Conservation (phyloP, 1,140 invertebrate species). For the Neodiprion pinetum region DNA sequence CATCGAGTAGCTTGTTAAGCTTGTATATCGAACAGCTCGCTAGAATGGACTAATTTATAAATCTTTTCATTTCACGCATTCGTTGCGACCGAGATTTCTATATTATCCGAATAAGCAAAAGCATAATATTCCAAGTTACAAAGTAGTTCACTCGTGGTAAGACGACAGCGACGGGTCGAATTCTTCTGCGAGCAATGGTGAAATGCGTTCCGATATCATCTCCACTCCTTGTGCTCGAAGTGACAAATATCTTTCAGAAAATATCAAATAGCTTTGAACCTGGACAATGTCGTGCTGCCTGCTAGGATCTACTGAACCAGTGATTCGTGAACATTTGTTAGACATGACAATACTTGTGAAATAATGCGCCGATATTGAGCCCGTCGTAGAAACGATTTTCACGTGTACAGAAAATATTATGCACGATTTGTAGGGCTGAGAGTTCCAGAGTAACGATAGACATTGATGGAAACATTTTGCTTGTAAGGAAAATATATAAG, state of each 20-base stretch:
- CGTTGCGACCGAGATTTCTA: no score
- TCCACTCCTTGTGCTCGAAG: background rate
- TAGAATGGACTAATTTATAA: no score
- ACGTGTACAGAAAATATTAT: background rate
- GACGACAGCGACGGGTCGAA: background rate
- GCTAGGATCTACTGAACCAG: background rate
- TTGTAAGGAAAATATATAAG: no score
- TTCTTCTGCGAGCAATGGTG: background rate
- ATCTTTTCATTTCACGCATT: no score
- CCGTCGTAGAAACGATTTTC: background rate
- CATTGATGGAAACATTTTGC: background rate
- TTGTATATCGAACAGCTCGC: no score
- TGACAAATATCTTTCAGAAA: background rate
- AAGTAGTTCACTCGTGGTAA: no score
- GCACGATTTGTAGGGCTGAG: background rate
- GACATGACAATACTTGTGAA: background rate
- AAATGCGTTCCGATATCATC: background rate
- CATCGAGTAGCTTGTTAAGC: no score
- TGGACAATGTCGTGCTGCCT: background rate
- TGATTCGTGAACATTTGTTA: constrained; percentile 1
- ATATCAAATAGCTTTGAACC: background rate
- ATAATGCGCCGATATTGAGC: constrained; percentile 2
- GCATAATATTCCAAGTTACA: no score
- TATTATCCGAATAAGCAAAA: no score
- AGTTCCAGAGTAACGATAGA: background rate